Evolutionary conservation across 1,140 invertebrate genomes (phyloP), one percentile per base, ranked within the genome.

Genomic region (Pararge aegeria): DNA sequence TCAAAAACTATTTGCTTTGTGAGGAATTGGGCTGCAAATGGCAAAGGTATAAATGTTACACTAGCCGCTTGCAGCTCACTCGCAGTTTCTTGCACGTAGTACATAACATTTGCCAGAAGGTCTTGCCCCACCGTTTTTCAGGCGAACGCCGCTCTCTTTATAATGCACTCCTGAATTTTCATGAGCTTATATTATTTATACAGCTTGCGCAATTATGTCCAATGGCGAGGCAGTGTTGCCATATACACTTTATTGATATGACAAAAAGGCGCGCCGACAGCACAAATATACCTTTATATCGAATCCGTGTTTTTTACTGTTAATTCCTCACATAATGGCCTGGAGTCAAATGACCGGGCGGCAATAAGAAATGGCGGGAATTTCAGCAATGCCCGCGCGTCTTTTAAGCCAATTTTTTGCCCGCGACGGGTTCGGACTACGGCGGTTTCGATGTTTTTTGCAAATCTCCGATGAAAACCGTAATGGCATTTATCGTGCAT

Each of bases 401-500:
- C 83, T 88, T 83, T 86, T 84, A 83, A 84, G 70, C 70, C 68
- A 61, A 65, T 85, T 86, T 87, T 88, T 86, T 81, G 77, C 63
- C 24, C 29, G 64, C 12, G 73, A 73, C 71, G 72, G 71, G 76
- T 75, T 81, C 70, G 75, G 73, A 55, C 70, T 72, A 68, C 73
- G 75, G 73, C 75, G 64, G 74, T 74, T 83, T 74, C 73, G 68
- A 69, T 38, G 68, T 80, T 88, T 88, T 87, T 87, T 88, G 69
- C 73, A 70, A 71, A 77, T 71, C 71, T 69, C 77, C 80, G 73
- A 86, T 84, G 83, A 88, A 88, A 88, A 87, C 85, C 80, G 78
- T 88, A 88, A 87, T 85, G 80, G 85, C 83, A 88, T 88, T 88
- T 87, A 87, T 86, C 85, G 81, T 86, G 85, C 82, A 87, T 88